Evolutionary conservation across 2,113 vertebrate species (phyloP).

Genomic region (Gorsachius goisagi): DNA sequence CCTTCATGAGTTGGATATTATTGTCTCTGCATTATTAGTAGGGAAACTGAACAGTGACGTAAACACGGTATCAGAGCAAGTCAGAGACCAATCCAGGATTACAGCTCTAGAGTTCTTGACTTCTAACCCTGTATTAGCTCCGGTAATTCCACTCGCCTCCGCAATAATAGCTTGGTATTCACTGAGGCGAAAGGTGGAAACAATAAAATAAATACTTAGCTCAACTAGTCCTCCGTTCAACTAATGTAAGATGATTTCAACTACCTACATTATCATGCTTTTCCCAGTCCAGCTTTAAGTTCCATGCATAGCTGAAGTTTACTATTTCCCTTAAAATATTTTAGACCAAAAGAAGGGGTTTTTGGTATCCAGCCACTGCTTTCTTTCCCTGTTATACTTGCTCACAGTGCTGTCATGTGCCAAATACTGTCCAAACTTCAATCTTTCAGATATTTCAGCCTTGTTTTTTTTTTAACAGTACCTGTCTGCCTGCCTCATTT

Average conservation of each 20-base stretch:
- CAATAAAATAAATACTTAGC: background rate
- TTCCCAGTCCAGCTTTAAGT: background rate
- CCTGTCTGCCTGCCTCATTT: background rate
- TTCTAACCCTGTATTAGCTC: background rate
- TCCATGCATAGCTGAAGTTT: background rate
- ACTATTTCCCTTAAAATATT: background rate
- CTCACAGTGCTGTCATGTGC: background rate
- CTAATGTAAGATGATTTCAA: background rate
- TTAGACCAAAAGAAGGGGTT: accelerated
- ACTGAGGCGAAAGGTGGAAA: background rate
- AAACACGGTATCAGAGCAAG: background rate
- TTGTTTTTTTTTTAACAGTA: background rate
- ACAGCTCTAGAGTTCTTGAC: background rate
- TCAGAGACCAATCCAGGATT: background rate
- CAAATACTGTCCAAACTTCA: background rate
- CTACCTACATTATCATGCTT: background rate
- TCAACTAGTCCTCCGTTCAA: background rate
- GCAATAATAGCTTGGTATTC: background rate
- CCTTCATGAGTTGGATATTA: background rate
- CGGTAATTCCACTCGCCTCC: background rate
- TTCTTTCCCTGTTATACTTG: background rate
- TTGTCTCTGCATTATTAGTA: background rate
- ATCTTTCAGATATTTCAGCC: background rate
- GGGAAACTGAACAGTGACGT: background rate
- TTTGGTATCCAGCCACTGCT: background rate